phyloP scores from a whole-genome alignment of 2,888 invertebrate genomes.

The Hirtodrosophila cameraria region DNA sequence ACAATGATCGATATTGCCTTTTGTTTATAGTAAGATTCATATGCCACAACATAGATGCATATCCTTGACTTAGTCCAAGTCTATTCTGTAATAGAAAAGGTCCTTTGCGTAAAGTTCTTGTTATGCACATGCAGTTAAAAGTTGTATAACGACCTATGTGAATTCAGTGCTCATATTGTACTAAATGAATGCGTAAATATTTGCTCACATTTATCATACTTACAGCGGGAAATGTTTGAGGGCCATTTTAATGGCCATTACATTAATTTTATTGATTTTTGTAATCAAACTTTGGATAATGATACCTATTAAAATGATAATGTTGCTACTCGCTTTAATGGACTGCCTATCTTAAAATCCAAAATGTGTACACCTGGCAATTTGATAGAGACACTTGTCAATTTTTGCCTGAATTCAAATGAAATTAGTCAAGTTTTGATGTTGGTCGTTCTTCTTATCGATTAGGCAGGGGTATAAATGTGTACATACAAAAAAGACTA shows the following conservation, averaged over 20 bases:
- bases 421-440: too few species aligned
- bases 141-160: background rate
- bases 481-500: too few species aligned
- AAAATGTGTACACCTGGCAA: background rate
- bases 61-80: conserved; percentile 16
- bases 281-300: conserved; percentile 4
- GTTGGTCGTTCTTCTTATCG: too few species aligned
- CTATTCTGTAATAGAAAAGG: conserved; percentile 6
- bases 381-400: background rate
- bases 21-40: conserved; percentile 20
- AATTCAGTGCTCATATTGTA: too few species aligned
- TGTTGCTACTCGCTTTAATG: conserved; percentile 4
- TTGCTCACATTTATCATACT: conserved; percentile 3
- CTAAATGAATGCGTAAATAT: conserved; percentile 7
- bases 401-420: too few species aligned
- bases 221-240: too few species aligned
- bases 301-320: background rate
- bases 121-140: background rate
- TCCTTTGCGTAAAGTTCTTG: conserved; percentile 1
- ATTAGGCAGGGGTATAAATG: too few species aligned
- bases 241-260: background rate
- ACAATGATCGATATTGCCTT: conserved; percentile 51
- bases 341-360: background rate
- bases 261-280: conserved; percentile 11
- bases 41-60: conserved; percentile 16